These are phyloP conservation scores for Eueides isabella DNA, from an alignment of 1,140 invertebrate genomes.

Conservation along the genomic window DNA sequence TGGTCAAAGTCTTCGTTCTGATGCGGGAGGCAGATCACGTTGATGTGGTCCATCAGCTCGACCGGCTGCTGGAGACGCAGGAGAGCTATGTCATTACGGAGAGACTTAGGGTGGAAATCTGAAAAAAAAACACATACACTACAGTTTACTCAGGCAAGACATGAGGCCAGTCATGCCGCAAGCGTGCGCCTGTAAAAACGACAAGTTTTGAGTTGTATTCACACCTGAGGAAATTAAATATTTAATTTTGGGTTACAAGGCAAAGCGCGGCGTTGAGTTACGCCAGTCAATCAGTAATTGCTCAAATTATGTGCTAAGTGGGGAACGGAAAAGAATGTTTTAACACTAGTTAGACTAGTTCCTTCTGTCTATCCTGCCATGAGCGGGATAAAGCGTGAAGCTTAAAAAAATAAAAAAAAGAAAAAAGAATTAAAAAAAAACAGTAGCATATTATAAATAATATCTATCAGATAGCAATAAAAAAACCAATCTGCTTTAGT, in stretches of 20 bases:
- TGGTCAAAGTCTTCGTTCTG: slow-evolving; percentile 73
- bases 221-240: too few species aligned
- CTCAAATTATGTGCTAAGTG: not conserved
- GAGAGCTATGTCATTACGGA: slow-evolving; percentile 89
- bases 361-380: not conserved
- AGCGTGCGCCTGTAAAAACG: not conserved
- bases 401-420: too few species aligned
- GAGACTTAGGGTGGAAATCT: slow-evolving; percentile 87
- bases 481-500: too few species aligned
- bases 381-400: too few species aligned
- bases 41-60: slow-evolving; percentile 84
- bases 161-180: not conserved
- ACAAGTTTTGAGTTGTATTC: not conserved
- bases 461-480: too few species aligned
- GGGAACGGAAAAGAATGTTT: not conserved
- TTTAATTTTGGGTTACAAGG: too few species aligned
- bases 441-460: too few species aligned
- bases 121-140: slow-evolving; percentile 48
- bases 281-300: too few species aligned
- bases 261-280: too few species aligned
- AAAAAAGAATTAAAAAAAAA: too few species aligned
- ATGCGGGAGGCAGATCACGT: slow-evolving; percentile 84
- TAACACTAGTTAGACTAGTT: not conserved
- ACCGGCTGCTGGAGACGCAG: slow-evolving; percentile 82
- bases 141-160: too few species aligned